Evolutionary conservation across 2,113 vertebrate species (phyloP).

Genomic region (Bos taurus): DNA sequence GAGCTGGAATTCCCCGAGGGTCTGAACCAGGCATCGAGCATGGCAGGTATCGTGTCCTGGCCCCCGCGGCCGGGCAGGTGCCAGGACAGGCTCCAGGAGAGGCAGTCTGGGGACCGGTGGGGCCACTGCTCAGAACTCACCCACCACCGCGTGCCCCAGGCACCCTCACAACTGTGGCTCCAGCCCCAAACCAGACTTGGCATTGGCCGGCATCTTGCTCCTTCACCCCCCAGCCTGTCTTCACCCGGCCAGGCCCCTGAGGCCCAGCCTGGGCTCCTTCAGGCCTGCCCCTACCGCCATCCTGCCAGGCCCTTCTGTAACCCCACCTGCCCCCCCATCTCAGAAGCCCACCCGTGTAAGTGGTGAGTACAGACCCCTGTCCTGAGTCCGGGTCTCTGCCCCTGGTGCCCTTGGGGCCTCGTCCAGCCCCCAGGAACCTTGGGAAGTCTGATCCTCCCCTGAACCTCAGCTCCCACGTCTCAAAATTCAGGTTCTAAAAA

Average conservation of each 20-base stretch:
- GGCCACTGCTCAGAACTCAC: not conserved
- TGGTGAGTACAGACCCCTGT: not conserved
- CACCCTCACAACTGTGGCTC: accelerated
- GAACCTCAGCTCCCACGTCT: not conserved
- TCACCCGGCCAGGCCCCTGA: not conserved
- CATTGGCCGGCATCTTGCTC: accelerated
- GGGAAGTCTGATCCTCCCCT: not conserved
- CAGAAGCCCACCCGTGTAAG: not conserved
- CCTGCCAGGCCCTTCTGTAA: not conserved
- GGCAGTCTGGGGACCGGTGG: not conserved
- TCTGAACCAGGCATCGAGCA: not conserved
- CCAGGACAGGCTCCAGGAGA: not conserved
- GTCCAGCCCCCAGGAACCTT: not conserved
- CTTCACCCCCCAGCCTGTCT: not conserved
- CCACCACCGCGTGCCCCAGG: accelerated
- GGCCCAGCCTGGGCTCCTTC: too few relatives aligned
- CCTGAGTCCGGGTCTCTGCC: accelerated
- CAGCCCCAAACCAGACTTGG: not conserved
- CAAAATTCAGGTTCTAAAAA: not conserved
- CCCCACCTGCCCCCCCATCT: not conserved
- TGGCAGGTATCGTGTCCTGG: not conserved
- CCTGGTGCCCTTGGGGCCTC: accelerated
- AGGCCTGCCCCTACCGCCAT: accelerated
- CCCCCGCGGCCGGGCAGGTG: accelerated
- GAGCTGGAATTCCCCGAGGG: not conserved